Conservation (phyloP, 1,140 invertebrate species). For the Hypsibius dujardini region DNA sequence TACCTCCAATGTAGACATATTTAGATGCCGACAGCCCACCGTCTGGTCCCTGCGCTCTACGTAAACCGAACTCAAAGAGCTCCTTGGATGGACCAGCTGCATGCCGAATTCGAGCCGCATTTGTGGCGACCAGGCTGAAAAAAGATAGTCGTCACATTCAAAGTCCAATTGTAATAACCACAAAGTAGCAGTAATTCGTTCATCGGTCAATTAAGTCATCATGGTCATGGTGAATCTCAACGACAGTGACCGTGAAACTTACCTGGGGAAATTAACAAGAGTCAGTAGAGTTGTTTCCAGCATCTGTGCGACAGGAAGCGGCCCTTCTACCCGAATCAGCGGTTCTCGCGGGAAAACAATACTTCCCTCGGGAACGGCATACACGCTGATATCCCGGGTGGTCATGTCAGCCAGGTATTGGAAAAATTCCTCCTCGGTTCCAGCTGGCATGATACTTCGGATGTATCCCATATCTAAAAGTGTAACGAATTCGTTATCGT, state of each 20-base stretch:
- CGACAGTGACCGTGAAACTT: no score
- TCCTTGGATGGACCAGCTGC: slow-evolving; percentile 64
- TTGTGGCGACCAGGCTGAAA: slow-evolving; percentile 85
- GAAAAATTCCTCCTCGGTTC: slow-evolving; percentile 77
- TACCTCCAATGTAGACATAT: slow-evolving; percentile 86
- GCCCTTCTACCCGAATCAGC: slow-evolving; percentile 77
- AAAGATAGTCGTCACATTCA: slow-evolving; percentile 20
- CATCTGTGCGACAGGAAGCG: slow-evolving; percentile 81
- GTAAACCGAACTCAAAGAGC: slow-evolving; percentile 83
- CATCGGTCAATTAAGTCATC: slow-evolving; percentile 6
- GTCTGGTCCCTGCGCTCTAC: slow-evolving; percentile 92
- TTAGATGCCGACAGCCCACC: slow-evolving; percentile 95
- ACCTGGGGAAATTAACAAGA: slow-evolving; percentile 90
- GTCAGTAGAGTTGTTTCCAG: slow-evolving; percentile 91
- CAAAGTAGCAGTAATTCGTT: slow-evolving; percentile 11
- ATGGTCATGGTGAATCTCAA: no score
- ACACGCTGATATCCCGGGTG: slow-evolving; percentile 64
- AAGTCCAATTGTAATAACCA: slow-evolving; percentile 19
- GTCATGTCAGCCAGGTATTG: slow-evolving; percentile 63
- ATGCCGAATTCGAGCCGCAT: slow-evolving; percentile 87
- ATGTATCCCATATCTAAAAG: slow-evolving; percentile 93
- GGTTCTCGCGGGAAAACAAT: slow-evolving; percentile 92
- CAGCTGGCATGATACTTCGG: slow-evolving; percentile 56
- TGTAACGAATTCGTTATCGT: no score
- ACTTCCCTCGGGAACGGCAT: slow-evolving; percentile 87